A percentile compares a stretch with the other conserved stretches of the same genome.
These are phyloP conservation scores for Drosophila demipolita DNA, from an alignment of 2,888 invertebrate genomes.

Conservation along the genomic window DNA sequence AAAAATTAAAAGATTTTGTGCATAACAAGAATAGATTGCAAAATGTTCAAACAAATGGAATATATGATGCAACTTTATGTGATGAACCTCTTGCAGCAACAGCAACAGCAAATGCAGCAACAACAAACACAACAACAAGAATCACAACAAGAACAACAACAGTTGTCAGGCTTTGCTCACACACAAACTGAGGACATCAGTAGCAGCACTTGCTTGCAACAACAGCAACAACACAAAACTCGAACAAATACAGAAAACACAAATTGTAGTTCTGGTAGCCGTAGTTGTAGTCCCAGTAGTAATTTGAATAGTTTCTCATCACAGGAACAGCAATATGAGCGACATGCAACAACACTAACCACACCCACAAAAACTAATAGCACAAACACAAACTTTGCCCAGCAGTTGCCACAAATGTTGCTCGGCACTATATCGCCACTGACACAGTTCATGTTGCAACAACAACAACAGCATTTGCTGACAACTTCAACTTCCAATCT, in stretches of 20 bases:
- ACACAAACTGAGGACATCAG: slow-evolving; percentile 75
- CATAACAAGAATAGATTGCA: slow-evolving; percentile 35
- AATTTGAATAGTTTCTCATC: slow-evolving; percentile 76
- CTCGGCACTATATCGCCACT: slow-evolving; percentile 25
- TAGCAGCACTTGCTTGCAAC: slow-evolving; percentile 64
- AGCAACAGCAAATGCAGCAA: slow-evolving; percentile 76
- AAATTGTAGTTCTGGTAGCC: slow-evolving; percentile 83
- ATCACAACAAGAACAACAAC: slow-evolving; percentile 42
- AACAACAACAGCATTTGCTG: slow-evolving; percentile 62
- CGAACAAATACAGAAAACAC: slow-evolving; percentile 81
- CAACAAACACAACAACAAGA: slow-evolving; percentile 36
- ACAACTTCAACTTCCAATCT: slow-evolving; percentile 66
- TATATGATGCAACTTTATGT: slow-evolving; percentile 84
- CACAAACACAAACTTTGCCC: slow-evolving; percentile 25
- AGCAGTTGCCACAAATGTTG: slow-evolving; percentile 76
- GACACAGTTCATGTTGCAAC: slow-evolving; percentile 77
- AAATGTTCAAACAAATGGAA: slow-evolving; percentile 84
- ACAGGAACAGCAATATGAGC: slow-evolving; percentile 42
- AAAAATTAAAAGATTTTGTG: slow-evolving; percentile 22
- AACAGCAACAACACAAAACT: slow-evolving; percentile 55
- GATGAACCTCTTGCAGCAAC: slow-evolving; percentile 84
- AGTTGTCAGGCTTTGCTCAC: slow-evolving; percentile 39
- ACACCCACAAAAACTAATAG: slow-evolving; percentile 53
- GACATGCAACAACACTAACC: slow-evolving; percentile 51
- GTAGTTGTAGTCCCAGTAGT: slow-evolving; percentile 85